These are phyloP conservation scores for Prunella himalayana DNA, from an alignment of 2,113 vertebrate species.

Conservation along the genomic window DNA sequence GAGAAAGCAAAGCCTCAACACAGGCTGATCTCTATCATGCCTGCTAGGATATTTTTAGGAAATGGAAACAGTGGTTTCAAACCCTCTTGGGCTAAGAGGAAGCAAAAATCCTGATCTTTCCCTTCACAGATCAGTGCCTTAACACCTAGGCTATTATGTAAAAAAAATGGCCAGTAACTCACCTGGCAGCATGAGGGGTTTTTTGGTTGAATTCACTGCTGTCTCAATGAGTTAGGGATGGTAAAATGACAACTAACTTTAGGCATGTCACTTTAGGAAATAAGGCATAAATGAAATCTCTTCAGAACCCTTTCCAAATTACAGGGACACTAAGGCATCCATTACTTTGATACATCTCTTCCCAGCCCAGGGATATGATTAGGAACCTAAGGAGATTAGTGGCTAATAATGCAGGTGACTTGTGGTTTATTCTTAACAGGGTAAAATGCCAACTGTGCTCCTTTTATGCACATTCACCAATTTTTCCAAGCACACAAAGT, in stretches of 20 bases:
- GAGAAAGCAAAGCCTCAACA: neutral
- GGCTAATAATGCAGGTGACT: neutral
- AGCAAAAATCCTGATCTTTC: neutral
- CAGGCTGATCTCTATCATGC: neutral
- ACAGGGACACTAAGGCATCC: neutral
- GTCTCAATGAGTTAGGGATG: slow-evolving; percentile 11
- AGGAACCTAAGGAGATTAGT: neutral
- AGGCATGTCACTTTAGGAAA: neutral
- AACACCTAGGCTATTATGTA: neutral
- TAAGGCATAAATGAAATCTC: neutral
- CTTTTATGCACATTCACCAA: neutral
- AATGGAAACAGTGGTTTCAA: neutral
- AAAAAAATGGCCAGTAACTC: neutral
- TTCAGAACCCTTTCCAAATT: neutral
- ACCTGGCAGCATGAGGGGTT: neutral
- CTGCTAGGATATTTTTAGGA: neutral
- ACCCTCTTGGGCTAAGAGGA: neutral
- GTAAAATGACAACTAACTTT: neutral
- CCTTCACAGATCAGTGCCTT: neutral
- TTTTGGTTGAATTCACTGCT: slow-evolving; percentile 15
- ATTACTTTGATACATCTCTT: neutral
- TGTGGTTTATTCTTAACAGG: neutral
- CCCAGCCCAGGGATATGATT: neutral
- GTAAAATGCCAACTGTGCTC: neutral
- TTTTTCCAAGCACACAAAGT: neutral